Evolutionary conservation across 1,140 invertebrate genomes (phyloP), one percentile per base, ranked within the genome.

Genomic region (Neodiprion lecontei): DNA sequence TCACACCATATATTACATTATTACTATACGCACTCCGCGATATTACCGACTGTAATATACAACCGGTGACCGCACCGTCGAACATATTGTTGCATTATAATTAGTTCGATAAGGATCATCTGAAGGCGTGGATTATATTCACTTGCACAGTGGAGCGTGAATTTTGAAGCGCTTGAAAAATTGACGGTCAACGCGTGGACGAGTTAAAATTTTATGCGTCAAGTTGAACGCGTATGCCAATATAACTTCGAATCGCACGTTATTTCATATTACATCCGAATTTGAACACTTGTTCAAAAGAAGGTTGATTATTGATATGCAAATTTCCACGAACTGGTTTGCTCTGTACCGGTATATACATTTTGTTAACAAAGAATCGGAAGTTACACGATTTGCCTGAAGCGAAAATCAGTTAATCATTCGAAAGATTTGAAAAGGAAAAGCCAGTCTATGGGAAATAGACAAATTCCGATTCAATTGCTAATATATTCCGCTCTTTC

Each of bases 1-100:
- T 85, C 84, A 85, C 77, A 71, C 79, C 79, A 82, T 85, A 83
- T 85, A 83, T 81, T 81, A 81, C 80, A 85, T 84, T 85, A 84
- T 85, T 85, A 80, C 82, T 78, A 75, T 76, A 79, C 78, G 81
- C 77, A 77, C 76, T 80, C 72, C 72, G 73, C 75, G 76, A 79
- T 80, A 79, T 79, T 78, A 70, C 72, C 75, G 61, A 69, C 65
- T 73, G 48, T 61, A 17, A 61, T 17, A 61, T 61, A 61, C 11
- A 61, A 61, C 11, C 11, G 53, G 53, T 14, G n/a, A 61, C 53
- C 53, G 53, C 53, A 61, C 28, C 28, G 53, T 77, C 75, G 74
- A 74, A 79, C 76, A 80, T 80, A 78, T 78, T 79, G 53, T 61
- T 12, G 74, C 21, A 72, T 72, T 53, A 72, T 72, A 49, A 61